Conservation (phyloP, 2,797 vertebrate species). For the Myotis daubentonii region DNA sequence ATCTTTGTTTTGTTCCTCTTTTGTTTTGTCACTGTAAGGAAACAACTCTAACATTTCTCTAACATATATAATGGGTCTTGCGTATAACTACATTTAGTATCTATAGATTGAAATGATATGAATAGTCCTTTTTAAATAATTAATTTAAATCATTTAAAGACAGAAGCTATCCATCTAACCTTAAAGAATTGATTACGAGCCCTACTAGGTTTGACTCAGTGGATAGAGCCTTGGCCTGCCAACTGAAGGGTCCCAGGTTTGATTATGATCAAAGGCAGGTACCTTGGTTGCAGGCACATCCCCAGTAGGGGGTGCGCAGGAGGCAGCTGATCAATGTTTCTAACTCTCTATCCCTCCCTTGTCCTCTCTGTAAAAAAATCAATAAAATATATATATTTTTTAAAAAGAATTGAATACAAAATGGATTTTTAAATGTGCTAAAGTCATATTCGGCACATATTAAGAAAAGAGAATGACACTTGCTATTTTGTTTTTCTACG, state of each 20-base stretch:
- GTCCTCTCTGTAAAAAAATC: too few relatives aligned
- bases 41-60: conserved; percentile 19
- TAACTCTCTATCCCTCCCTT: too few relatives aligned
- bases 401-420: not conserved
- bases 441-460: not conserved
- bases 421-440: not conserved
- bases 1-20: conserved; percentile 1
- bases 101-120: not conserved
- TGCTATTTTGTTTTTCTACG: conserved; percentile 5
- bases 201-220: too few relatives aligned
- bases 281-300: too few relatives aligned
- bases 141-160: conserved; percentile 33
- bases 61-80: not conserved
- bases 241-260: too few relatives aligned
- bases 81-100: not conserved
- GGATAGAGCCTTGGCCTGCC: too few relatives aligned
- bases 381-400: too few relatives aligned
- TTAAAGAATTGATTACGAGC: not conserved
- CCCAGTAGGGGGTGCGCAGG: too few relatives aligned
- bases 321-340: too few relatives aligned
- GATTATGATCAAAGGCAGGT: too few relatives aligned
- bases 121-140: conserved; percentile 43
- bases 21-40: not conserved
- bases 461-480: not conserved
- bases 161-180: not conserved